A percentile compares a stretch with the other conserved stretches of the same genome.
phyloP scores from a whole-genome alignment of 2,113 vertebrate genomes.

The Bothrops jararaca region DNA sequence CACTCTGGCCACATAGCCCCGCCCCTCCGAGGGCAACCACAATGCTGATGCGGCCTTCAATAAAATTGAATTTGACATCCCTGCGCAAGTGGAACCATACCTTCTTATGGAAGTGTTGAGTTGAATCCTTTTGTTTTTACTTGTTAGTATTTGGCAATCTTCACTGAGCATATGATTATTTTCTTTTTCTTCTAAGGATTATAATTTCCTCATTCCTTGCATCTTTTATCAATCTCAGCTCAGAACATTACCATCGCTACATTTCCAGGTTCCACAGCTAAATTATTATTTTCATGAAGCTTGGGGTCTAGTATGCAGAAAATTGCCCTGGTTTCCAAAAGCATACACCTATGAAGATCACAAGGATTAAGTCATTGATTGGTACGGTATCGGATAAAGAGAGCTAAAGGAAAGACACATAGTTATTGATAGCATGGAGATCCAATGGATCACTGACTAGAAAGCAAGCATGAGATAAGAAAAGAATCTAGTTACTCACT shows the following conservation, averaged over 20 bases:
- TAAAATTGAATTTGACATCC: too few relatives aligned
- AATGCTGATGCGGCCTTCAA: too few relatives aligned
- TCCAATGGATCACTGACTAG: not conserved
- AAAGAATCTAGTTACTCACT: not conserved
- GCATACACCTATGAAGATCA: too few relatives aligned
- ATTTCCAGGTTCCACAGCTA: not conserved
- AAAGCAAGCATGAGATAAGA: not conserved
- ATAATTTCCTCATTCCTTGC: not conserved
- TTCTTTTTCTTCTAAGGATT: not conserved
- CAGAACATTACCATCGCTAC: not conserved
- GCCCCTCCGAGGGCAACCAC: too few relatives aligned
- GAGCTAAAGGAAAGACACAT: not conserved
- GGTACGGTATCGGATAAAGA: not conserved
- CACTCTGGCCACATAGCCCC: too few relatives aligned
- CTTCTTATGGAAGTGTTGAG: not conserved
- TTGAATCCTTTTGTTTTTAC: not conserved
- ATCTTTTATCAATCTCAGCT: not conserved
- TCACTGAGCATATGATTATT: not conserved
- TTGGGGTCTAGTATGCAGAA: not conserved
- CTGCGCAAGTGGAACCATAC: not conserved
- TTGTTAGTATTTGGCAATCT: not conserved
- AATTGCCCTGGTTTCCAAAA: not conserved
- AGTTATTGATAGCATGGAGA: not conserved
- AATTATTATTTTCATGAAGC: not conserved
- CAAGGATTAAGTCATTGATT: not conserved